A percentile compares a stretch with the other conserved stretches of the same genome.
These are phyloP conservation scores for Smithornis capensis DNA, from an alignment of 2,113 vertebrate genomes.

Conservation along the genomic window DNA sequence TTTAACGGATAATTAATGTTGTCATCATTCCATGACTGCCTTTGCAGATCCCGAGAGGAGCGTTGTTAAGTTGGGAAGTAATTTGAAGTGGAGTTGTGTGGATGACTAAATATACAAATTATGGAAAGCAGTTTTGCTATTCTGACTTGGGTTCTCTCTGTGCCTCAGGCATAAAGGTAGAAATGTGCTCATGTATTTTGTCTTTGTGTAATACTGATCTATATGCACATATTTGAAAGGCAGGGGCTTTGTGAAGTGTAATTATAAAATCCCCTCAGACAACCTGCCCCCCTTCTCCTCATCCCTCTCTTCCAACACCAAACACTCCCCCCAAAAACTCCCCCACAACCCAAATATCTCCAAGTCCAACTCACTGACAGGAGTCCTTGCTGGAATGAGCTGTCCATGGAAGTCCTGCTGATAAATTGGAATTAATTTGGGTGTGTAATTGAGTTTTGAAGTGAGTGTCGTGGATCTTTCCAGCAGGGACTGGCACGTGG, in stretches of 20 bases:
- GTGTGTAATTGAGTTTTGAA: neutral
- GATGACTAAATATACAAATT: constrained; percentile 5
- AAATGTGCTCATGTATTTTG: neutral
- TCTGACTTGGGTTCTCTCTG: neutral
- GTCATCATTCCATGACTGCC: neutral
- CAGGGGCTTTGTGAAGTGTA: neutral
- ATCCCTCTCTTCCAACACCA: neutral
- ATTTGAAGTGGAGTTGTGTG: neutral
- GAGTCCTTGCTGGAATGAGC: neutral
- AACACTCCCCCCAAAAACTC: neutral
- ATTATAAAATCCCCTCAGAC: neutral
- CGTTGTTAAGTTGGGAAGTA: neutral
- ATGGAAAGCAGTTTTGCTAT: neutral
- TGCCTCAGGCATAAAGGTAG: neutral
- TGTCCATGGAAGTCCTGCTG: neutral
- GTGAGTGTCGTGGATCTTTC: neutral
- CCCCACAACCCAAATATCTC: neutral
- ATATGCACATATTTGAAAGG: neutral
- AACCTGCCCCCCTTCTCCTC: neutral
- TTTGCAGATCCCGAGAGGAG: neutral
- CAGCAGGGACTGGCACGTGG: neutral
- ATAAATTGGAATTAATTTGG: neutral
- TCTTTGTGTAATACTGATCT: neutral
- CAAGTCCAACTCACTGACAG: neutral
- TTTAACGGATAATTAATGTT: neutral